Base-by-base conservation (phyloP, 2,888 invertebrate genomes). In the Coelinius sp. region DNA sequence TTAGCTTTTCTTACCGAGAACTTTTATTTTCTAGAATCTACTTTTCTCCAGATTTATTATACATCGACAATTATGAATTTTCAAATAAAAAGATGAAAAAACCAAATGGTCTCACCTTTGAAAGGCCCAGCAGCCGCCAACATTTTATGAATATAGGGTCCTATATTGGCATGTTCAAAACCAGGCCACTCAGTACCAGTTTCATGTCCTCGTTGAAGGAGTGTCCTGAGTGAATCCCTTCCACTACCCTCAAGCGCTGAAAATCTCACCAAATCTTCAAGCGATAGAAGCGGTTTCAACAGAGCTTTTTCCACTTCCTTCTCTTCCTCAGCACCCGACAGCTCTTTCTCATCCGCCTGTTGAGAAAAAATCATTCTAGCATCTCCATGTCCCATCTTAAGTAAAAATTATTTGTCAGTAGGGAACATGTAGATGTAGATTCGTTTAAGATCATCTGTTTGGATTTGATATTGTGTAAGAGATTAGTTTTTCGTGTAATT, bases 231-330 rank as follows among this genome's bases (percentile, higher is more conserved):
- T 64, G 90, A 89, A 72, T 91, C 91, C 1, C 88, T 87, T 76
- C 89, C 88, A 79, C 83, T 76, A 38, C 83, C 82, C 76, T 90
- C 90, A 78, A 90, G 84, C 70, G 89, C 88, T 14, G 91, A 89
- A 77, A 91, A 89, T 79, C 91, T 86, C 71, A 92, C 84, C 81
- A 92, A 89, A 85, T 92, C 91, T 81, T 92, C 91, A 83, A 91
- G 87, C 59, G 91, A 90, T 69, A 91, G 84, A 77, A 91, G 82
- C 35, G 91, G 91, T 79, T 89, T 90, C 83, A 90, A 88, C 76
- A 91, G 84, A 31, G 90, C 90, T 81, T 90, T 90, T 81, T 90
- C 91, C 68, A 90, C 91, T 84, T 91, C 90, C 81, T 91, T 91
- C 81, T 91, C 90, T 82, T 91, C 91, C 81, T 91, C 91, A 67